Percentiles rank a stretch among this genome's conserved stretches.
Evolutionary conservation across 1,140 invertebrate species (phyloP).

Genomic region (Latrodectus geometricus): DNA sequence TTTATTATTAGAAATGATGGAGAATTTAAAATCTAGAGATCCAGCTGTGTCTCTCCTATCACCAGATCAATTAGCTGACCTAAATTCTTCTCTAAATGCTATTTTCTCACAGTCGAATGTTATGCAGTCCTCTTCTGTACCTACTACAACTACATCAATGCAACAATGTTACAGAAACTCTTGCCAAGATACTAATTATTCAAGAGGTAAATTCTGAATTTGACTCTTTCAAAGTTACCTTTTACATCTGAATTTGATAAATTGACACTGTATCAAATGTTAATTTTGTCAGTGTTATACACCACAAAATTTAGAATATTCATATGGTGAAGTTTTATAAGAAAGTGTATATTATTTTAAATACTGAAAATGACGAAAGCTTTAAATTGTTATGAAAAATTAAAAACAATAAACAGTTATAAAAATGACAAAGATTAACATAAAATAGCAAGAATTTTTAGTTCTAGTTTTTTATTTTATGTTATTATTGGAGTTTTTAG

Average conservation of each 20-base stretch:
- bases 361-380: too few relatives aligned
- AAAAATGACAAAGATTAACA: too few relatives aligned
- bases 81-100: slow-evolving; percentile 59
- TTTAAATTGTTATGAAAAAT: too few relatives aligned
- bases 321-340: neutral
- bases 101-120: slow-evolving; percentile 49
- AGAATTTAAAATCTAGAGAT: slow-evolving; percentile 55
- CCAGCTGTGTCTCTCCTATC: slow-evolving; percentile 52
- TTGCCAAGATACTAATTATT: slow-evolving; percentile 32
- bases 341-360: neutral
- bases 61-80: slow-evolving; percentile 57
- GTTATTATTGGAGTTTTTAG: too few relatives aligned
- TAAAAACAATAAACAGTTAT: too few relatives aligned
- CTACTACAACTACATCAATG: slow-evolving; percentile 17
- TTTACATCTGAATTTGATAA: neutral
- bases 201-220: slow-evolving; percentile 24
- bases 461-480: too few relatives aligned
- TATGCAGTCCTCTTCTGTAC: slow-evolving; percentile 6
- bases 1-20: slow-evolving; percentile 56
- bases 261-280: too few relatives aligned
- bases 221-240: neutral
- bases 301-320: neutral
- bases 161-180: slow-evolving; percentile 29
- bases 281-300: neutral
- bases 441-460: too few relatives aligned